A percentile compares a stretch with the other conserved stretches of the same genome.
phyloP scores from a whole-genome alignment of 2,888 invertebrate genomes.

The Cerastoderma edule region DNA sequence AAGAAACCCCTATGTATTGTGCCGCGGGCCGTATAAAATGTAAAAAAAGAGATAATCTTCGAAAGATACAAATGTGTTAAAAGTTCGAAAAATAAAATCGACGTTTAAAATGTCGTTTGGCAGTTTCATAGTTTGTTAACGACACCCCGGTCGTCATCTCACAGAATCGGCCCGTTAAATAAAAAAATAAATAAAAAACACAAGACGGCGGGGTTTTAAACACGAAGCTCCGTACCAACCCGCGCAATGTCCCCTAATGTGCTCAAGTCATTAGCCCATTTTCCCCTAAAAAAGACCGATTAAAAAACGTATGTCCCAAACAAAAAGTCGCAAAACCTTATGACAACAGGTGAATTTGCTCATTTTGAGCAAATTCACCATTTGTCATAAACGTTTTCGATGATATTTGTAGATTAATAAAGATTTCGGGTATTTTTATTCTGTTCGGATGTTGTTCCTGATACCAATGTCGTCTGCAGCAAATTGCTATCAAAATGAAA shows the following conservation, averaged over 20 bases:
- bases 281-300: too few species aligned
- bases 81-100: conserved; percentile 3
- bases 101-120: conserved; percentile 12
- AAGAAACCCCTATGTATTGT: too few species aligned
- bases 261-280: conserved; percentile 13
- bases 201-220: neutral
- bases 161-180: neutral
- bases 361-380: too few species aligned
- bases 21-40: neutral
- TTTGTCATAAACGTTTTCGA: too few species aligned
- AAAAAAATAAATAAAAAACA: neutral
- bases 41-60: neutral
- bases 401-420: too few species aligned
- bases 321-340: too few species aligned
- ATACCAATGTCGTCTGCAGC: too few species aligned
- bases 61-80: neutral
- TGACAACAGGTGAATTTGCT: too few species aligned
- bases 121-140: neutral
- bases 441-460: too few species aligned
- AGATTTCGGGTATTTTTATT: too few species aligned
- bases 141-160: neutral
- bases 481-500: too few species aligned
- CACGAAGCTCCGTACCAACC: conserved; percentile 19
- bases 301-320: too few species aligned
- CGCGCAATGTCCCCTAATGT: conserved; percentile 16